These are phyloP conservation scores for Coboldia fuscipes DNA, from an alignment of 1,140 invertebrate species.

Conservation along the genomic window DNA sequence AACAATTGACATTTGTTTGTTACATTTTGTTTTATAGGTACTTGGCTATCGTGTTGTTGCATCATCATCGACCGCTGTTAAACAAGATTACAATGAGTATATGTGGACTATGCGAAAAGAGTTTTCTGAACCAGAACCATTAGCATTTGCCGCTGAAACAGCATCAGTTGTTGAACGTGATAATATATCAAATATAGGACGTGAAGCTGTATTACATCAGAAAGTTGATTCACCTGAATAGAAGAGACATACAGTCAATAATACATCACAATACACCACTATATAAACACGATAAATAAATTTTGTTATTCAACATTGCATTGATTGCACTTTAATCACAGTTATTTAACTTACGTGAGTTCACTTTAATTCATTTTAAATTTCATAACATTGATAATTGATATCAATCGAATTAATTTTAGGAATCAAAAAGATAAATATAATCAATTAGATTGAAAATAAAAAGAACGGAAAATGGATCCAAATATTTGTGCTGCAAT, in stretches of 20 bases:
- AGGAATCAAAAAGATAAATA: no score
- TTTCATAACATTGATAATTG: no score
- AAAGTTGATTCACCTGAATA: slow-evolving; percentile 21
- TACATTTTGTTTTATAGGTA: slow-evolving; percentile 26
- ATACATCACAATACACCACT: not conserved
- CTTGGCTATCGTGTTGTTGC: slow-evolving; percentile 69
- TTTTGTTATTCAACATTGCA: no score
- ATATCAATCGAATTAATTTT: no score
- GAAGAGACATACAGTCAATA: slow-evolving; percentile 3
- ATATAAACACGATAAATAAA: no score
- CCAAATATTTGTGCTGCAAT: no score
- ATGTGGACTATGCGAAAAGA: slow-evolving; percentile 85
- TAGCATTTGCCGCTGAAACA: slow-evolving; percentile 27
- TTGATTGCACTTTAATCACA: no score
- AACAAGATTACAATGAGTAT: slow-evolving; percentile 71
- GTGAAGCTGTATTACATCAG: slow-evolving; percentile 22
- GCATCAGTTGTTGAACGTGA: slow-evolving; percentile 31
- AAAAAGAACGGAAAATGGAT: no score
- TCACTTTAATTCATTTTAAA: no score
- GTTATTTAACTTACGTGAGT: no score
- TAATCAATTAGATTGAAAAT: no score
- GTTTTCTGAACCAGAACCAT: slow-evolving; percentile 56
- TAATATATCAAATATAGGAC: slow-evolving; percentile 32
- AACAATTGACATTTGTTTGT: not conserved
- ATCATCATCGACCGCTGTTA: slow-evolving; percentile 59